Evolutionary conservation across 2,888 invertebrate genomes (phyloP).

Genomic region (Chouioia cunea): DNA sequence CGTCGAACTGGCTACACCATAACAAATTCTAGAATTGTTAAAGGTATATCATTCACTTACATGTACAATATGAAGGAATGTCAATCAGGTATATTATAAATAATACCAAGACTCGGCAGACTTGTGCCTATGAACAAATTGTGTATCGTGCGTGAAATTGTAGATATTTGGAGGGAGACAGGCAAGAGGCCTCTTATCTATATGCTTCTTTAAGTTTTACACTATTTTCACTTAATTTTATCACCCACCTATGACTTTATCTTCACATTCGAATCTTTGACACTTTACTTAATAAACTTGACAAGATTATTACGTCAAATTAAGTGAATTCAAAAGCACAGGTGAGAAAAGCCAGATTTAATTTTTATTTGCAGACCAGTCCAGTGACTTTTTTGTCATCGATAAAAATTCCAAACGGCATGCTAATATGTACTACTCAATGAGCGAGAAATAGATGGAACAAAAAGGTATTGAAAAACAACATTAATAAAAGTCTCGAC

Average conservation of each 20-base stretch:
- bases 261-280: not conserved
- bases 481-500: conserved; percentile 10
- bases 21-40: no score
- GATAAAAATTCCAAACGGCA: no score
- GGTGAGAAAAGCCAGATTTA: not conserved
- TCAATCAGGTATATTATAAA: no score
- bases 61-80: no score
- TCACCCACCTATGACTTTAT: conserved; percentile 24
- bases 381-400: no score
- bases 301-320: conserved; percentile 27
- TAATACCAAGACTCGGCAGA: no score
- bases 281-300: conserved; percentile 32
- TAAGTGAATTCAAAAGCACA: conserved; percentile 28
- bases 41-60: no score
- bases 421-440: no score
- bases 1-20: no score
- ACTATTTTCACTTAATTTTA: conserved; percentile 24
- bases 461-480: not conserved
- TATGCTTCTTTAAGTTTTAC: conserved; percentile 11
- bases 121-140: no score
- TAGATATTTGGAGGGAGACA: not conserved
- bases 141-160: no score
- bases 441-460: no score
- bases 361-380: not conserved
- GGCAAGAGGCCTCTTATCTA: conserved; percentile 18